Percentiles rank a stretch among this genome's conserved stretches.
phyloP scores from a whole-genome alignment of 2,797 vertebrate species.

The Dicrostonyx torquatus region DNA sequence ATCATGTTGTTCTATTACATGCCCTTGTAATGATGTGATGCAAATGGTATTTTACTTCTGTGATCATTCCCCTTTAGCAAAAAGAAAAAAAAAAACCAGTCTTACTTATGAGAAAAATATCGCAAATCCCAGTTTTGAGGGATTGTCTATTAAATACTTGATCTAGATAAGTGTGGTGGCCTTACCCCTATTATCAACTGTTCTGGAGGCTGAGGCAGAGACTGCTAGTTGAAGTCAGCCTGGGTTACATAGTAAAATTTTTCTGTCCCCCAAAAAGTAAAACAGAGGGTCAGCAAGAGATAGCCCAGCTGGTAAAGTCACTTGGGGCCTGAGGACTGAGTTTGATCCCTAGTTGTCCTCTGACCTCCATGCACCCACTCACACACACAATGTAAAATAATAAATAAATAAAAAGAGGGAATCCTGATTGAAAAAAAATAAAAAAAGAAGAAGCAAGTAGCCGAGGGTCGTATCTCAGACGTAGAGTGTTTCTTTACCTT shows the following conservation, averaged over 20 bases:
- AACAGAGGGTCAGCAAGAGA: background rate
- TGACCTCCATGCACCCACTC: background rate
- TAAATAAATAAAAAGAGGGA: background rate
- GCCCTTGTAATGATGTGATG: slow-evolving; percentile 34
- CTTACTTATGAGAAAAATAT: background rate
- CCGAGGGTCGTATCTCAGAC: background rate
- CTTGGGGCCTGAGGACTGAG: background rate
- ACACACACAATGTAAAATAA: background rate
- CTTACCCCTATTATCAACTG: background rate
- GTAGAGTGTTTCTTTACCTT: background rate
- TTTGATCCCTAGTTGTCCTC: background rate
- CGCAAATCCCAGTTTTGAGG: background rate
- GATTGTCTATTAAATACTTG: background rate
- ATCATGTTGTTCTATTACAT: slow-evolving; percentile 16
- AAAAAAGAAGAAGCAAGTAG: background rate
- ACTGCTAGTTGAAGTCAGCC: background rate
- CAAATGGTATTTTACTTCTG: slow-evolving; percentile 49
- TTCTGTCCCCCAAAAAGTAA: background rate
- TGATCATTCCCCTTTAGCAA: background rate
- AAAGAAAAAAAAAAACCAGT: background rate
- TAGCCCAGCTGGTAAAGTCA: background rate
- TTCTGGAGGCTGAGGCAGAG: background rate
- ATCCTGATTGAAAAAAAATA: background rate
- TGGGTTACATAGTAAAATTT: background rate
- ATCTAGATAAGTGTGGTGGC: background rate